Base-by-base conservation (phyloP, 2,888 invertebrate species). In the Andrena bucephala region DNA sequence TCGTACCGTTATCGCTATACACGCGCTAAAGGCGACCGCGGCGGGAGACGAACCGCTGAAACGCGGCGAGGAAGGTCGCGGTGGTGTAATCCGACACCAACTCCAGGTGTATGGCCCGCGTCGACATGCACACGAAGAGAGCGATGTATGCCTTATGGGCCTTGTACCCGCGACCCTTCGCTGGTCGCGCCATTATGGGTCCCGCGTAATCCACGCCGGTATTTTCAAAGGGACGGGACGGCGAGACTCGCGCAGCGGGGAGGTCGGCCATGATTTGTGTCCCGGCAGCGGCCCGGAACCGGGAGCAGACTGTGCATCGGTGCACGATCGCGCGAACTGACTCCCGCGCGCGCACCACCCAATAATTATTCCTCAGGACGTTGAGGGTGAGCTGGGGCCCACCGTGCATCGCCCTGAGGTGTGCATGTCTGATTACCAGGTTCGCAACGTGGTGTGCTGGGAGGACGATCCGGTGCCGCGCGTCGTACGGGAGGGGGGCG, bases 1-100 rank as follows among this genome's bases (percentile, higher is more conserved):
- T 86, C 0, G 79, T 81, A 0, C 84, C 86, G 57, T 67, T 52
- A 24, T 83, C 84, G 29, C 81, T 81, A 29, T 71, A 60, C 0
- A 84, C 24, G 4, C 16, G 10, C 0, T 29, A 7, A 0, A 69
- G 76, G 81, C 89, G 29, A 0, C 83, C 84, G 0, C 81, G 78
- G 0, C 83, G 74, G 0, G 84, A 10, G 0, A 31, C 27, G 29
- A 84, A 86, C 2, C 81, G 77, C 5, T 60, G 48, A 10, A 82
- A 81, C 0, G 79, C 77, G 0, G 81, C 81, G 2, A 84, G 29
- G 29, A 86, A 84, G 0, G 81, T 77, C 0, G 10, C 62, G 2
- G 81, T 20, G 0, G 70, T 42, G 10, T 60, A 81, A 3, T 76
- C 76, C 54, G 20, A 20, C 0, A 72, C 77, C 4, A 81, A 50